Conservation (phyloP, 92 coral and sea anemone genomes). For the Plumapathes pennacea region DNA sequence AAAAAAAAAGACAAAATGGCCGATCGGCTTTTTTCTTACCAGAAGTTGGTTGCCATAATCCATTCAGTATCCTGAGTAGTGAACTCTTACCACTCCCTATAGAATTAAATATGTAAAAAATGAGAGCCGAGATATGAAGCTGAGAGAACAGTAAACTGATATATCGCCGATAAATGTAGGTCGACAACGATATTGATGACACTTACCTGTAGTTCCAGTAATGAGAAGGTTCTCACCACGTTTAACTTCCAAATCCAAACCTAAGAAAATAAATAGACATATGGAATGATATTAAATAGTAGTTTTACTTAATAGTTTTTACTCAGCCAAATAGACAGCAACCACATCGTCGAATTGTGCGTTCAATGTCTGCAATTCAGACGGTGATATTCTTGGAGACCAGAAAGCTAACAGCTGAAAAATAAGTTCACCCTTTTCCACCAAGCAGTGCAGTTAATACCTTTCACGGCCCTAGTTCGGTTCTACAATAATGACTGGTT, state of each 20-base stretch:
- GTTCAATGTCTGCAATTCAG: too few species aligned
- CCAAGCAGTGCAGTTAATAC: too few species aligned
- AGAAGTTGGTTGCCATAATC: constrained; percentile 77
- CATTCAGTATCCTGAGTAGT: constrained; percentile 74
- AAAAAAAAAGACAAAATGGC: background rate
- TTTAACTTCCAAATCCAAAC: constrained; percentile 61
- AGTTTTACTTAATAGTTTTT: too few species aligned
- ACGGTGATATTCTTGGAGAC: too few species aligned
- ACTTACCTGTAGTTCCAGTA: constrained; percentile 83
- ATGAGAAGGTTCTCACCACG: constrained; percentile 75
- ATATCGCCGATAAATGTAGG: background rate
- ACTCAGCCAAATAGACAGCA: too few species aligned
- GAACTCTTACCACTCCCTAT: constrained; percentile 94
- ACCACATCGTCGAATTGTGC: too few species aligned
- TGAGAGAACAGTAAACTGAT: background rate
- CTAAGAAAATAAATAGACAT: constrained; percentile 19
- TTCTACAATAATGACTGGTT: too few species aligned
- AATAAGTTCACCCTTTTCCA: too few species aligned
- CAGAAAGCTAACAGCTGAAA: too few species aligned
- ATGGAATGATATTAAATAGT: too few species aligned
- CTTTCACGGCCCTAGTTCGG: too few species aligned
- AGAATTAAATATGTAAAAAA: background rate
- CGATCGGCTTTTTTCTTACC: constrained; percentile 35
- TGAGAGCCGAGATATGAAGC: background rate
- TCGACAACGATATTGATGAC: background rate